A percentile compares a stretch with the other conserved stretches of the same genome.
phyloP scores from a whole-genome alignment of 2,797 vertebrate genomes.

The Ctenopoma kingsleyae region DNA sequence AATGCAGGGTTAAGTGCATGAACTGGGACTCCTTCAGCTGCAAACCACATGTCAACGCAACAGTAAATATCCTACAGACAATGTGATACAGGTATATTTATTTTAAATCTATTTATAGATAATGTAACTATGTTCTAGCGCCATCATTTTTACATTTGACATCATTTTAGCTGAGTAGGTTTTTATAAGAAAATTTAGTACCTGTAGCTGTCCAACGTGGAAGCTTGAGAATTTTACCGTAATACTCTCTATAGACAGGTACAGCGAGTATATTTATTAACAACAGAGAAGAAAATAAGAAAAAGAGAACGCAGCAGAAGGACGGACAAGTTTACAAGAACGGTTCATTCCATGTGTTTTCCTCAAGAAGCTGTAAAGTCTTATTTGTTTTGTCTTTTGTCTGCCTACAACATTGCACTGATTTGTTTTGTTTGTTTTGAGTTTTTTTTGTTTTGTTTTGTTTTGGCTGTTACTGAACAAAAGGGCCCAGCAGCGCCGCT shows the following conservation, averaged over 20 bases:
- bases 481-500: slow-evolving; percentile 71
- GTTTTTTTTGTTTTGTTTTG: slow-evolving; percentile 52
- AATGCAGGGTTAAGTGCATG: background rate
- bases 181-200: slow-evolving; percentile 59
- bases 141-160: slow-evolving; percentile 66
- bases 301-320: slow-evolving; percentile 1
- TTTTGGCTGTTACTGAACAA: slow-evolving; percentile 77
- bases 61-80: slow-evolving; percentile 73
- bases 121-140: slow-evolving; percentile 67
- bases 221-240: slow-evolving; percentile 38
- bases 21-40: slow-evolving; percentile 34
- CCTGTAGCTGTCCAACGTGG: slow-evolving; percentile 40
- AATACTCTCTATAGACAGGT: slow-evolving; percentile 33
- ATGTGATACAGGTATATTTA: slow-evolving; percentile 87
- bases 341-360: slow-evolving; percentile 67
- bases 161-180: slow-evolving; percentile 61
- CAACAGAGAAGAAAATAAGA: slow-evolving; percentile 32
- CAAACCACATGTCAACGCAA: background rate
- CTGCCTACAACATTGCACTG: slow-evolving; percentile 90
- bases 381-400: slow-evolving; percentile 63
- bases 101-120: slow-evolving; percentile 87
- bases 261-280: slow-evolving; percentile 75
- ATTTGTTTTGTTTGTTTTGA: slow-evolving; percentile 66
- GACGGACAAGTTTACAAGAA: slow-evolving; percentile 58
- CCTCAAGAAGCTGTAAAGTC: slow-evolving; percentile 67